Conservation (phyloP, 2,888 invertebrate genomes). For the Hydrotaea diabolus region DNA sequence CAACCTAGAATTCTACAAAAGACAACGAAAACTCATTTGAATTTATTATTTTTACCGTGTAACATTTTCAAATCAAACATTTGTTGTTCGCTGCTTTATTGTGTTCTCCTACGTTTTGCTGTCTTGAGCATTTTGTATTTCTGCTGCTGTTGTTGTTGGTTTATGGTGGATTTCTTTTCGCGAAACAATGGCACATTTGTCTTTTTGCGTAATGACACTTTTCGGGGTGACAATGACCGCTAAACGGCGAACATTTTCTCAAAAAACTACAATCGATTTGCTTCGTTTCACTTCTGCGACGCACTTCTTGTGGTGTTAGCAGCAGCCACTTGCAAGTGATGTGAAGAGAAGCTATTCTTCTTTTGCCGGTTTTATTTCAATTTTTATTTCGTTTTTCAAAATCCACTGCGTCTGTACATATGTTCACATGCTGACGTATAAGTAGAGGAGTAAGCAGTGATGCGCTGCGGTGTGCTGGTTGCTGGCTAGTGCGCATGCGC, state of each 20-base stretch:
- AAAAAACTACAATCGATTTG: background rate
- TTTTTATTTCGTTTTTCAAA: constrained; percentile 22
- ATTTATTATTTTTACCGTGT: constrained; percentile 9
- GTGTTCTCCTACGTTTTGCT: no score
- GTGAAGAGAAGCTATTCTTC: background rate
- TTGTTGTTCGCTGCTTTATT: background rate
- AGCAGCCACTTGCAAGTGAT: background rate
- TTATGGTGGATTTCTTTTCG: background rate
- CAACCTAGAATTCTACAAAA: no score
- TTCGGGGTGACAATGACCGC: constrained; percentile 74
- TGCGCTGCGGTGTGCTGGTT: no score
- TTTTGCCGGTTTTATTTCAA: background rate
- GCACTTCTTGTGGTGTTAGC: background rate
- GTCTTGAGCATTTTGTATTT: background rate
- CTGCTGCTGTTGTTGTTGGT: background rate
- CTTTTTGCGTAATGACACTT: constrained; percentile 65
- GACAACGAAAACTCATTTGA: background rate
- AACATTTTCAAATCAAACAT: constrained; percentile 26
- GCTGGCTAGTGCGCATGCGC: constrained; percentile 10
- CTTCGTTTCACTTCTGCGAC: constrained; percentile 1
- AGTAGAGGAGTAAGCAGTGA: no score
- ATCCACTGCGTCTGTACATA: constrained; percentile 44
- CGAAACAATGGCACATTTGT: constrained; percentile 75
- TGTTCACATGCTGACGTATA: constrained; percentile 1
- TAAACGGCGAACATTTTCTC: constrained; percentile 55